Base-by-base conservation (phyloP, 2,113 vertebrate genomes). In the Aythya baeri region DNA sequence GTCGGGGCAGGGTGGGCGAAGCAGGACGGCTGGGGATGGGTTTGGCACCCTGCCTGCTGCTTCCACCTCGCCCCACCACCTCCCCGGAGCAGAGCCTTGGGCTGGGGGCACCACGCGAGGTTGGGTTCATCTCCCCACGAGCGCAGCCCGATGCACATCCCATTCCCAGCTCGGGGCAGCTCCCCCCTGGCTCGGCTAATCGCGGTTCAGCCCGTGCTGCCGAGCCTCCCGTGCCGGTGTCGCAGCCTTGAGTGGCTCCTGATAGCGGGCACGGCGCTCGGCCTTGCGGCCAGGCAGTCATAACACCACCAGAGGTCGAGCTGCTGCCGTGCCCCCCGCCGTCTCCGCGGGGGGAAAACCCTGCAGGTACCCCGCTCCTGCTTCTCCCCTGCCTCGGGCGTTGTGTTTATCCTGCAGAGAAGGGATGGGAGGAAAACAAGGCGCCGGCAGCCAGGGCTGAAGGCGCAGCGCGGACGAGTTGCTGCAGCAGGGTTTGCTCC, bases 221-320 rank as follows among this genome's bases (percentile, higher is more conserved):
- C 0, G 68, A 85, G 66, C 31, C 32, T 96, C 73, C 83, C 1
- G 1, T 59, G 36, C 79, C 3, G 23, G 58, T 70, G 23, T 71
- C 2, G 2, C 88, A 97, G 83, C 96, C 97, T 97, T 97, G 96
- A 97, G 61, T 75, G 22, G 17, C 68, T 93, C 78, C 89, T 88
- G 95, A 97, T 97, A 95, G 16, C 6, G 8, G 85, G 27, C 77
- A 84, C 65, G 83, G 83, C 20, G 2, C 73, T 93, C 66, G 96
- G 91, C 96, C 97, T 97, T 97, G 96, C 68, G 71, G 78, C 87
- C 89, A 83, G 93, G 93, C 95, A 97, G 96, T 88, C 97, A 97
- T 89, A 97, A 97, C 96, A 97, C 46, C 20, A 22, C 46, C 46
- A 22, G 46, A 49, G 66, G 67, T 27, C 62, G 46, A 68, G 75